These are phyloP conservation scores for Ophthalmolycus amberensis DNA, from an alignment of 2,113 vertebrate species.

Conservation along the genomic window DNA sequence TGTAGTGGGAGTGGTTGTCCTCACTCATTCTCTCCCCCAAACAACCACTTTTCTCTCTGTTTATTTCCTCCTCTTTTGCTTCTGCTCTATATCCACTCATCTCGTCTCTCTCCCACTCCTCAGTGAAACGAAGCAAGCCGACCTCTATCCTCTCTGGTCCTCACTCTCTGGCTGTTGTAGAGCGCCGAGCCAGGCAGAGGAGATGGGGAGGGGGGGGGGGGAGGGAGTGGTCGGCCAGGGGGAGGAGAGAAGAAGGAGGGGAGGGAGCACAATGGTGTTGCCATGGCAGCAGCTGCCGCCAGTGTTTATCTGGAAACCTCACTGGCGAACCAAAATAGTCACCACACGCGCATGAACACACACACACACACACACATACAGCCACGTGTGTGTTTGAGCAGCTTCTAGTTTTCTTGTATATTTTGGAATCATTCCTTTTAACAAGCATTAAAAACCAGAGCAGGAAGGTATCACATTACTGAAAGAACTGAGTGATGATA, in stretches of 20 bases:
- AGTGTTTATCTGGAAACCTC: conserved; percentile 89
- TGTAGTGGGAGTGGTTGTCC: conserved; percentile 86
- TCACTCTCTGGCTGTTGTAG: conserved; percentile 47
- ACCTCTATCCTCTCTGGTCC: conserved; percentile 67
- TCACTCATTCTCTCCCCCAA: conserved; percentile 76
- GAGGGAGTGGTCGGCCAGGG: conserved; percentile 5
- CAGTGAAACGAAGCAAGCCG: conserved; percentile 21
- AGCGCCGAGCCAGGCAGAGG: conserved; percentile 36
- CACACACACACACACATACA: conserved; percentile 22
- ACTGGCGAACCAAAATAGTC: conserved; percentile 82
- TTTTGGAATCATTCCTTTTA: background rate
- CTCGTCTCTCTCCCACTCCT: conserved; percentile 12
- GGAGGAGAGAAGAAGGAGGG: conserved; percentile 19
- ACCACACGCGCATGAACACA: conserved; percentile 24
- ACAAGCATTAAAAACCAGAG: background rate
- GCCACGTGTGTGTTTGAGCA: background rate
- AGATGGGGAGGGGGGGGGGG: conserved; percentile 14
- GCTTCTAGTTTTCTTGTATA: background rate
- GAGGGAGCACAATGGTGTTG: conserved; percentile 86
- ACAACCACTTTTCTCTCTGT: conserved; percentile 1
- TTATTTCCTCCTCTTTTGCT: conserved; percentile 26
- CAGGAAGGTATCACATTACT: background rate
- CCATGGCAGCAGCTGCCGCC: conserved; percentile 92
- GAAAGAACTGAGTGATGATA: background rate
- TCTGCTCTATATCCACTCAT: conserved; percentile 16